phyloP scores from a whole-genome alignment of 2,888 invertebrate genomes.

The Pyrgus malvae region DNA sequence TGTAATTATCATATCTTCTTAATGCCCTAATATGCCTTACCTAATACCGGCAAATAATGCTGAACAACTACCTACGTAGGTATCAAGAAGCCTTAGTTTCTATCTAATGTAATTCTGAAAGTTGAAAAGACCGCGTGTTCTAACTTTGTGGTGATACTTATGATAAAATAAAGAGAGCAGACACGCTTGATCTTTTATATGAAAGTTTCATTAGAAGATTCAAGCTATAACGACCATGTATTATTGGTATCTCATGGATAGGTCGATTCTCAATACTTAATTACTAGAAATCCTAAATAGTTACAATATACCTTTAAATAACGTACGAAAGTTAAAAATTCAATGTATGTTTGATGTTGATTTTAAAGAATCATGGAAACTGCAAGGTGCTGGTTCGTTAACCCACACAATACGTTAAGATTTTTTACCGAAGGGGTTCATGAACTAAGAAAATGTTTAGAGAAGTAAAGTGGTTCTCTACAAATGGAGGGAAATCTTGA shows the following conservation, averaged over 20 bases:
- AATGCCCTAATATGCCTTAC: too few species aligned
- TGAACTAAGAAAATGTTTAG: constrained; percentile 19
- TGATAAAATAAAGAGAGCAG: neutral
- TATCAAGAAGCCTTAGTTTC: too few species aligned
- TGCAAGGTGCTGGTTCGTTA: neutral
- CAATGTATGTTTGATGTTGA: too few species aligned
- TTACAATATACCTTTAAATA: too few species aligned
- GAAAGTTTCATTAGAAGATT: neutral
- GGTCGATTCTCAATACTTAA: too few species aligned
- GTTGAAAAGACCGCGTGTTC: neutral
- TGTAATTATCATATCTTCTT: too few species aligned
- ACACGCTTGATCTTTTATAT: neutral
- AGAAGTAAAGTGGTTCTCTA: constrained; percentile 16
- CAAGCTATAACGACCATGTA: too few species aligned
- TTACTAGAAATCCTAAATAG: too few species aligned
- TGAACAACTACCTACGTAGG: too few species aligned
- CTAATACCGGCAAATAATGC: too few species aligned
- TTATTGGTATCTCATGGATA: too few species aligned
- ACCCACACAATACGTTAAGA: neutral
- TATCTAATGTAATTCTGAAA: neutral
- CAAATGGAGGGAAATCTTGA: constrained; percentile 69
- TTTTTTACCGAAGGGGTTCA: constrained; percentile 5
- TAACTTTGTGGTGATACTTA: neutral
- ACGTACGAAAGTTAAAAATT: too few species aligned
- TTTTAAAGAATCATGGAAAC: neutral